These are phyloP conservation scores for Diadromus collaris DNA, from an alignment of 2,888 invertebrate species.

Conservation along the genomic window DNA sequence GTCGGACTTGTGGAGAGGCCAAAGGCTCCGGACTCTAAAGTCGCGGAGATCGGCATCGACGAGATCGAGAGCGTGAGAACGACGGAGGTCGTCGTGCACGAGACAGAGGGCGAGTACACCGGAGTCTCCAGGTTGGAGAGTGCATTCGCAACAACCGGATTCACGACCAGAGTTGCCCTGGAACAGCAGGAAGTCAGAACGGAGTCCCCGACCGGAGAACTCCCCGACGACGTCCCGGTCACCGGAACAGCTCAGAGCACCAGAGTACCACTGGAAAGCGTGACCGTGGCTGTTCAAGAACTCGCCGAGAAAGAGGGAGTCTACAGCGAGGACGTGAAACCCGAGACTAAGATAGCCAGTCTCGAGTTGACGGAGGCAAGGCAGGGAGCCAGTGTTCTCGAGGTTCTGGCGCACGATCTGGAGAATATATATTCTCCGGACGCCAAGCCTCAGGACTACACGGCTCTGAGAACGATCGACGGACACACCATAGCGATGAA, in stretches of 20 bases:
- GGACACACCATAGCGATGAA: conserved; percentile 80
- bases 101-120: conserved; percentile 81
- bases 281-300: conserved; percentile 78
- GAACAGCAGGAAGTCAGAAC: conserved; percentile 80
- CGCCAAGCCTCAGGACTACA: conserved; percentile 71
- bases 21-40: conserved; percentile 78
- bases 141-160: conserved; percentile 80
- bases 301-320: conserved; percentile 80
- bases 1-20: conserved; percentile 79
- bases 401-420: conserved; percentile 76
- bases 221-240: conserved; percentile 76
- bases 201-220: conserved; percentile 78
- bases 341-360: conserved; percentile 79
- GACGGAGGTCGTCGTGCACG: conserved; percentile 80
- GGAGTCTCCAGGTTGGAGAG: conserved; percentile 76
- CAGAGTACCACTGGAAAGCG: conserved; percentile 75
- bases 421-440: conserved; percentile 72
- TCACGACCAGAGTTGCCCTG: conserved; percentile 80
- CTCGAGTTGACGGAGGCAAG: conserved; percentile 77
- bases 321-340: conserved; percentile 76
- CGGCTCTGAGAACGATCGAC: conserved; percentile 77
- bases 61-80: conserved; percentile 81
- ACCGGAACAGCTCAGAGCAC: conserved; percentile 77
- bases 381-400: conserved; percentile 73
- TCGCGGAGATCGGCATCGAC: conserved; percentile 79